Evolutionary conservation across 2,113 vertebrate genomes (phyloP).

Genomic region (Elephas maximus): DNA sequence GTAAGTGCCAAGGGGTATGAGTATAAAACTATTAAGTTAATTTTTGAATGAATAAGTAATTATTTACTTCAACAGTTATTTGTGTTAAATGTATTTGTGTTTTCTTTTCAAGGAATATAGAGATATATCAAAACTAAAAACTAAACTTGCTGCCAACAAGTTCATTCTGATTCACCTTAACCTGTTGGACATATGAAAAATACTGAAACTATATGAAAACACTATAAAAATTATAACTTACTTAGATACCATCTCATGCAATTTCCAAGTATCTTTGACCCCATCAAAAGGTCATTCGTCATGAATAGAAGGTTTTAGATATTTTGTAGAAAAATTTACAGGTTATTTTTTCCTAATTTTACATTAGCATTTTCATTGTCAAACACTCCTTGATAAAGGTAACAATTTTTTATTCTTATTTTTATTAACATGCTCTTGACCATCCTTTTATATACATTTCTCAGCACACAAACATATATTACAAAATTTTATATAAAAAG

Average conservation of each 20-base stretch:
- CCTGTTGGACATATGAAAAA: not conserved
- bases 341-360: not conserved
- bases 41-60: not conserved
- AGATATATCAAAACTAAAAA: not conserved
- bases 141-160: not conserved
- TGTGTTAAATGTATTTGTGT: not conserved
- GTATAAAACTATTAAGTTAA: not conserved
- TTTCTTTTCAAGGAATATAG: not conserved
- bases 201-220: not conserved
- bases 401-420: conserved; percentile 2
- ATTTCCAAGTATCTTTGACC: not conserved
- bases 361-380: not conserved
- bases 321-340: not conserved
- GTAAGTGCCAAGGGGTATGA: not conserved
- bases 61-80: not conserved
- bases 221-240: not conserved
- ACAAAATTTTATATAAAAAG: not conserved
- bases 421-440: not conserved
- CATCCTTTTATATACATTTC: not conserved
- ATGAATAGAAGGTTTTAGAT: not conserved
- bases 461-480: not conserved
- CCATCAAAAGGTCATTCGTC: not conserved
- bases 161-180: no score
- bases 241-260: not conserved
- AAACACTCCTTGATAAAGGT: not conserved